Percentiles rank a stretch among this genome's conserved stretches.
Conservation (phyloP, 2,888 invertebrate species). For the Lepidocyrtinus sp. region DNA sequence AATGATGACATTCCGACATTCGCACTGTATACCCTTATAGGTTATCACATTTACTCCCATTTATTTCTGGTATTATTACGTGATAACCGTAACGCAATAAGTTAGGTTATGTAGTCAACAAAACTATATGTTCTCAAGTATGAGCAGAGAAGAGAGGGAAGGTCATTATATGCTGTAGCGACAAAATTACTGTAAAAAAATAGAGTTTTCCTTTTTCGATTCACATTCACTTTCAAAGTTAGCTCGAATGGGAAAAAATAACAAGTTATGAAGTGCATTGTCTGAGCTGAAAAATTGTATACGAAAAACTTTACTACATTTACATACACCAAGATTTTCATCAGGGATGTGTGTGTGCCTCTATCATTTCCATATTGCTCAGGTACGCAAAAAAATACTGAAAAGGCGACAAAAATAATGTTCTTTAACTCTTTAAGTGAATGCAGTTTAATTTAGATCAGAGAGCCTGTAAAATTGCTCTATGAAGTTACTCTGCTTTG, state of each 20-base stretch:
- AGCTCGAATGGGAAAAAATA: neutral
- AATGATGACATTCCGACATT: slow-evolving; percentile 20
- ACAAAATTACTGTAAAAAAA: slow-evolving; percentile 16
- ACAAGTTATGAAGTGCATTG: slow-evolving; percentile 15
- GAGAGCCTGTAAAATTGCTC: neutral
- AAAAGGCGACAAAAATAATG: slow-evolving; percentile 15
- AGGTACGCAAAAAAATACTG: too few species aligned
- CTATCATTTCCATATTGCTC: neutral
- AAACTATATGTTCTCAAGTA: neutral
- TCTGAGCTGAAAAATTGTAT: neutral
- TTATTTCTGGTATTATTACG: slow-evolving; percentile 21
- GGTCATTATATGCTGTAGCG: slow-evolving; percentile 16
- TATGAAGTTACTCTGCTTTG: slow-evolving; percentile 4
- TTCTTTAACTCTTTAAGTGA: slow-evolving; percentile 13
- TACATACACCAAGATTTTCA: neutral
- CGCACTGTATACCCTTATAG: slow-evolving; percentile 10
- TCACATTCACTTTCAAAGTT: slow-evolving; percentile 18
- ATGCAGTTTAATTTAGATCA: slow-evolving; percentile 18
- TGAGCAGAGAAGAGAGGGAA: slow-evolving; percentile 9
- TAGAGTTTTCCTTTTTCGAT: slow-evolving; percentile 11
- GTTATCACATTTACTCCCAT: slow-evolving; percentile 16
- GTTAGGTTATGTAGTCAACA: neutral
- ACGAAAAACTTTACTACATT: neutral
- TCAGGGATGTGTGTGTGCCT: neutral
- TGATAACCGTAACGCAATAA: slow-evolving; percentile 16